Evolutionary conservation across 2,113 vertebrate genomes (phyloP).

Genomic region (Rallus limicola): DNA sequence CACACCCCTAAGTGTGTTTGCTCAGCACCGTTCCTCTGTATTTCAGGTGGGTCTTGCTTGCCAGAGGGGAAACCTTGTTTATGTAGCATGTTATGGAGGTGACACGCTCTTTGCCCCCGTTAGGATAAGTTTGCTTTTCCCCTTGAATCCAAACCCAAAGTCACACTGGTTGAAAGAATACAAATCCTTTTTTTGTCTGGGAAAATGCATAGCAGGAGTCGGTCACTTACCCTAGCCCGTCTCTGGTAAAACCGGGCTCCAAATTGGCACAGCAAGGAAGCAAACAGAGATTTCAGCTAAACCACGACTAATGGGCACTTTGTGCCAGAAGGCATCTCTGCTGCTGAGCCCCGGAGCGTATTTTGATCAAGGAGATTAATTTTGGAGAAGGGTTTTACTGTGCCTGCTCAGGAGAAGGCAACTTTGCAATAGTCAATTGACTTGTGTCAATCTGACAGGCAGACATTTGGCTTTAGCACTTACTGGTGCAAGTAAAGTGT

Average conservation of each 20-base stretch:
- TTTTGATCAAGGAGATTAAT: neutral
- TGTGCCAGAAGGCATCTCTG: neutral
- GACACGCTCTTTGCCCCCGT: constrained; percentile 24
- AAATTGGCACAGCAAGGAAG: neutral
- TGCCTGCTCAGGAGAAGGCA: neutral
- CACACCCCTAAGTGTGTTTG: neutral
- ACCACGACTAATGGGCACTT: neutral
- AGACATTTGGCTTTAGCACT: neutral
- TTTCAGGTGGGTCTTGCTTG: constrained; percentile 45
- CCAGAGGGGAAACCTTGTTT: constrained; percentile 43
- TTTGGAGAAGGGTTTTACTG: neutral
- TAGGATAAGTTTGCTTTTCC: constrained; percentile 42
- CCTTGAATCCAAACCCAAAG: constrained; percentile 37
- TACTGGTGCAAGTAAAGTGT: neutral
- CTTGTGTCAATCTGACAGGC: neutral
- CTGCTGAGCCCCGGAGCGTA: neutral
- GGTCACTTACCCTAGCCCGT: neutral
- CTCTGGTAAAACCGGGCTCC: neutral
- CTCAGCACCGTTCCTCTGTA: neutral
- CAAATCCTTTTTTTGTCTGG: constrained; percentile 16
- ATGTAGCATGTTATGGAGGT: constrained; percentile 51
- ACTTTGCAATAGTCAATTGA: neutral
- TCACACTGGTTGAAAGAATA: constrained; percentile 1
- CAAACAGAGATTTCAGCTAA: neutral
- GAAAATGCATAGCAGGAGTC: neutral